Percentiles rank a stretch among this genome's conserved stretches.
Conservation (phyloP, 2,113 vertebrate genomes). For the Cephalopterus ornatus region DNA sequence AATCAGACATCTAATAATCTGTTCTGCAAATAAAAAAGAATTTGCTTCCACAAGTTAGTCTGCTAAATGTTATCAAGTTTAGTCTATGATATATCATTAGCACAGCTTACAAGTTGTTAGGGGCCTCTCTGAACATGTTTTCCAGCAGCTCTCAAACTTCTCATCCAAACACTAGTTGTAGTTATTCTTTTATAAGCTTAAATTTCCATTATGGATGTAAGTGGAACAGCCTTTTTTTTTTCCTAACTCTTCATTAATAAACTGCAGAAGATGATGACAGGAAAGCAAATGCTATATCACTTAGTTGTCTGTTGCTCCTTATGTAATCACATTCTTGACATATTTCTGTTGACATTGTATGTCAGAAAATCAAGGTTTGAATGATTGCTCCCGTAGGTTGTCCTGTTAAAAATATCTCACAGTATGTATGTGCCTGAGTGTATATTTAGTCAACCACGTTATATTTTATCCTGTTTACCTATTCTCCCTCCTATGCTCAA, state of each 20-base stretch:
- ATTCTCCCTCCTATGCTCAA: background rate
- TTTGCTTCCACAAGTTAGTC: background rate
- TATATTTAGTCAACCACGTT: background rate
- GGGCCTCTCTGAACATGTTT: slow-evolving; percentile 4
- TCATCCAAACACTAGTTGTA: background rate
- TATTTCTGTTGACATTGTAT: slow-evolving; percentile 45
- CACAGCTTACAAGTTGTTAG: background rate
- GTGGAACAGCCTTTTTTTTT: background rate
- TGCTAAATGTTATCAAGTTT: slow-evolving; percentile 29
- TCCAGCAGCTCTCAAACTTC: slow-evolving; percentile 8
- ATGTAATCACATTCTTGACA: slow-evolving; percentile 44
- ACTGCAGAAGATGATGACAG: slow-evolving; percentile 52
- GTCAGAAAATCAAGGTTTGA: slow-evolving; percentile 56
- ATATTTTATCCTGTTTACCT: slow-evolving; percentile 26
- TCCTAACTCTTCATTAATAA: slow-evolving; percentile 34
- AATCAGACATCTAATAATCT: slow-evolving; percentile 19
- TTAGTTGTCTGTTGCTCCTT: slow-evolving; percentile 47
- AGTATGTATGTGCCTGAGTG: background rate
- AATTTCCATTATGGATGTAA: slow-evolving; percentile 11
- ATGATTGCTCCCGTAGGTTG: slow-evolving; percentile 57
- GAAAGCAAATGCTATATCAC: slow-evolving; percentile 45
- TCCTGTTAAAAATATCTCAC: slow-evolving; percentile 43
- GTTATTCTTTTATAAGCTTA: background rate
- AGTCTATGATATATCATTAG: background rate
- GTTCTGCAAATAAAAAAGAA: background rate